phyloP scores from a whole-genome alignment of 2,113 vertebrate species.

The Campylomormyrus numenius region DNA sequence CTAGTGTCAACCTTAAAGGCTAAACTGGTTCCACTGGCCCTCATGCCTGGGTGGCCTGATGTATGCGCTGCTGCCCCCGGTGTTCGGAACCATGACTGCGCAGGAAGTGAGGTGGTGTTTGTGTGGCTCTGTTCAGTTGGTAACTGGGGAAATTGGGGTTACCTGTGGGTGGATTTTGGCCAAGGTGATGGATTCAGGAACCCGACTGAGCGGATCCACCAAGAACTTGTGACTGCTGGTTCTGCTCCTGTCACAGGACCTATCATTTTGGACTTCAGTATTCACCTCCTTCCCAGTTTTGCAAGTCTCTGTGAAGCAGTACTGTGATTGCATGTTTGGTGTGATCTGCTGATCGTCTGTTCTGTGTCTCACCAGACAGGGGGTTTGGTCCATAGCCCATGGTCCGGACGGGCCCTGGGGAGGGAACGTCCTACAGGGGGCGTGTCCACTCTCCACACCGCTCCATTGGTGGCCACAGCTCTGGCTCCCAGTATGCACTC shows the following conservation, averaged over 20 bases:
- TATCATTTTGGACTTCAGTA: background rate
- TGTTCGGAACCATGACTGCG: background rate
- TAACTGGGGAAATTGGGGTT: background rate
- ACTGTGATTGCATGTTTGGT: background rate
- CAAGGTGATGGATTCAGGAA: background rate
- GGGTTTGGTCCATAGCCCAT: background rate
- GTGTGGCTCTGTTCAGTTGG: background rate
- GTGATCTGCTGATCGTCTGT: background rate
- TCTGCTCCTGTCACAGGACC: background rate
- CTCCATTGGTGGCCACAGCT: slow-evolving; percentile 43
- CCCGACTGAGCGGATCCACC: background rate
- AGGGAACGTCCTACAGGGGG: slow-evolving; percentile 54
- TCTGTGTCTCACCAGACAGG: background rate
- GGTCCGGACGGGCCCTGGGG: background rate
- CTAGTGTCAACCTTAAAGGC: background rate
- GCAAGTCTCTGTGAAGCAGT: background rate
- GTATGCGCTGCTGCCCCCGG: background rate
- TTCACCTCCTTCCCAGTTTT: background rate
- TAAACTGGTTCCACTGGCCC: background rate
- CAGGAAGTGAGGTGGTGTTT: background rate
- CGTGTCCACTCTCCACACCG: slow-evolving; percentile 25
- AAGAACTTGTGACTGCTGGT: background rate
- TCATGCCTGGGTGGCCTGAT: background rate
- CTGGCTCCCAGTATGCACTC: slow-evolving; percentile 82
- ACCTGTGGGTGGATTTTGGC: background rate